Evolutionary conservation across 2,888 invertebrate genomes (phyloP).

Genomic region (Eledona agricola): DNA sequence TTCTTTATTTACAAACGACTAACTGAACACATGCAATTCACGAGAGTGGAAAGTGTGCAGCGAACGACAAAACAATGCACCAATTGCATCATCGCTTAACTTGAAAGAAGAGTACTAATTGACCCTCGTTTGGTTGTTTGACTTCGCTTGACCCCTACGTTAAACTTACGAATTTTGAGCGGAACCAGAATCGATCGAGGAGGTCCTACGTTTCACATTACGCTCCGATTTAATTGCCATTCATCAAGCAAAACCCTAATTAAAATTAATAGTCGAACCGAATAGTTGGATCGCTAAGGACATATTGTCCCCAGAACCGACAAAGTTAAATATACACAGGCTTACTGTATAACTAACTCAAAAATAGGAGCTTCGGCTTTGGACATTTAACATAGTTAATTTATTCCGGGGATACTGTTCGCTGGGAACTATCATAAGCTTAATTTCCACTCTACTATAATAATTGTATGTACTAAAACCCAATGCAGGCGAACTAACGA

Average conservation of each 20-base stretch:
- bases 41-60: background rate
- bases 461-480: no score
- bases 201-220: constrained; percentile 14
- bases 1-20: constrained; percentile 35
- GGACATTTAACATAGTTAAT: no score
- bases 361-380: no score
- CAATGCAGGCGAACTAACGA: no score
- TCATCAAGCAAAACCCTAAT: constrained; percentile 18
- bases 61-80: no score
- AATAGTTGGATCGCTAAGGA: constrained; percentile 5
- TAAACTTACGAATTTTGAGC: constrained; percentile 23
- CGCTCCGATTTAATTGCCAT: constrained; percentile 4
- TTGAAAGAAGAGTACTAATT: constrained; percentile 27
- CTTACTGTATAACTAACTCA: background rate
- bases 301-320: constrained; percentile 3
- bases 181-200: constrained; percentile 12
- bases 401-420: no score
- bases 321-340: background rate
- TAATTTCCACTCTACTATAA: no score
- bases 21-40: constrained; percentile 34
- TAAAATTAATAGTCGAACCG: constrained; percentile 22
- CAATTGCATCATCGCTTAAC: constrained; percentile 15
- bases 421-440: no score
- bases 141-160: constrained; percentile 27
- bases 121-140: constrained; percentile 26